These are phyloP conservation scores for Cheumatopsyche charites DNA, from an alignment of 1,140 invertebrate species.

Conservation along the genomic window DNA sequence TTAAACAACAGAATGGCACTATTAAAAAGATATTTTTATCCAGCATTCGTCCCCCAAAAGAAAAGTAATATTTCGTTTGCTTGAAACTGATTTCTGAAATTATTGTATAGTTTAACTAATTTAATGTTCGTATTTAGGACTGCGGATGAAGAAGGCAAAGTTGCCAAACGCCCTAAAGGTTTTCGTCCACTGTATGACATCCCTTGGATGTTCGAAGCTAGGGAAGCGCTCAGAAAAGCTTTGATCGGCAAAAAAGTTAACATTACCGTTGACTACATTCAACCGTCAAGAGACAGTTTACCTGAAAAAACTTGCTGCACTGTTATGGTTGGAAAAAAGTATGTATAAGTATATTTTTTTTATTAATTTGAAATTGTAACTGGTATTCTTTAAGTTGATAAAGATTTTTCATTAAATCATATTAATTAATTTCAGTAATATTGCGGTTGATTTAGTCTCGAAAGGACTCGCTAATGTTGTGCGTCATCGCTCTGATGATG, in stretches of 20 bases:
- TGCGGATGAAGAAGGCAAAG: constrained; percentile 69
- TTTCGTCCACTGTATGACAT: constrained; percentile 94
- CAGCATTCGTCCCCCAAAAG: constrained; percentile 90
- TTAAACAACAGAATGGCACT: constrained; percentile 79
- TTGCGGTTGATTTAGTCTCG: constrained; percentile 91
- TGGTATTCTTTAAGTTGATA: too few relatives aligned
- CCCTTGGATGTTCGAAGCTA: constrained; percentile 97
- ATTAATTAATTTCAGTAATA: constrained; percentile 69
- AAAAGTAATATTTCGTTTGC: constrained; percentile 57
- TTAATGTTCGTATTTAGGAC: constrained; percentile 44
- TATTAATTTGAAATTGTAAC: too few relatives aligned
- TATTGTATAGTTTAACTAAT: background rate
- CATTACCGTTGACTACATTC: constrained; percentile 94
- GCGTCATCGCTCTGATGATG: constrained; percentile 92
- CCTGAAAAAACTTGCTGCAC: constrained; percentile 97
- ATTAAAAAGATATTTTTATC: constrained; percentile 94
- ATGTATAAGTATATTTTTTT: constrained; percentile 55
- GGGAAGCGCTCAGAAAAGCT: constrained; percentile 96
- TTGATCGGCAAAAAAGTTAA: constrained; percentile 95
- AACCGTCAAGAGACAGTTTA: constrained; percentile 89
- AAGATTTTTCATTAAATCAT: background rate
- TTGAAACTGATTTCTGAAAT: background rate
- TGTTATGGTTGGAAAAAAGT: constrained; percentile 81
- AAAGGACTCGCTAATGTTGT: constrained; percentile 94
- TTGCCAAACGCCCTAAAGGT: constrained; percentile 66